phyloP scores from a whole-genome alignment of 1,140 invertebrate species.

The Magallana ariakensis region DNA sequence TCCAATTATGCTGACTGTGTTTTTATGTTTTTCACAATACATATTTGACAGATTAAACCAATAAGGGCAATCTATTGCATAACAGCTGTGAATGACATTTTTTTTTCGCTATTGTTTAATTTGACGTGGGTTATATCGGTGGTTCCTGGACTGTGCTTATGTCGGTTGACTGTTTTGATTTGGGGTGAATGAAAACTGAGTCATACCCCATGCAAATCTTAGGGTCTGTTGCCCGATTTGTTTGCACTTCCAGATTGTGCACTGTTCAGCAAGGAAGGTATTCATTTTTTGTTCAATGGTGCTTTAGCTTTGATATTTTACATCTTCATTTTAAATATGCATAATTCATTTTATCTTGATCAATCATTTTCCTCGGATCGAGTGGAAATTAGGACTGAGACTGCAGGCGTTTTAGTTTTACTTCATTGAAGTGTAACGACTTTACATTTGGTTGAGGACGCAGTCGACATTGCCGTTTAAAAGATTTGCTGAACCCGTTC shows the following conservation, averaged over 20 bases:
- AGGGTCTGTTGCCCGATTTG: not conserved
- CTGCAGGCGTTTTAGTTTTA: no score
- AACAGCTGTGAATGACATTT: constrained; percentile 5
- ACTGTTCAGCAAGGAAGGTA: not conserved
- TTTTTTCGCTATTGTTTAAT: not conserved
- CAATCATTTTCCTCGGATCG: no score
- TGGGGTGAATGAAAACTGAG: not conserved
- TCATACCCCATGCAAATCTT: not conserved
- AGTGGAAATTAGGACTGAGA: no score
- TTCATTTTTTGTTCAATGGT: not conserved
- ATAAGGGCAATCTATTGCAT: not conserved
- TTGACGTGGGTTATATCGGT: not conserved
- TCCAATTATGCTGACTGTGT: not conserved
- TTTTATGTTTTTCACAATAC: not conserved
- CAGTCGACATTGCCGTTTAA: no score
- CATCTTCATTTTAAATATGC: no score
- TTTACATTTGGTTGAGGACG: no score
- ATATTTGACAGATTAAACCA: not conserved
- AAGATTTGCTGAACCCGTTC: no score
- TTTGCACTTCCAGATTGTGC: not conserved
- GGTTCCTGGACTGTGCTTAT: not conserved
- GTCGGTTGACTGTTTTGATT: not conserved
- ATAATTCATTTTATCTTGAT: no score
- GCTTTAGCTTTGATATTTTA: not conserved
- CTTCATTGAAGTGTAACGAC: no score